Evolutionary conservation across 2,888 invertebrate species (phyloP).

Genomic region (Ormyrus nitidulus): DNA sequence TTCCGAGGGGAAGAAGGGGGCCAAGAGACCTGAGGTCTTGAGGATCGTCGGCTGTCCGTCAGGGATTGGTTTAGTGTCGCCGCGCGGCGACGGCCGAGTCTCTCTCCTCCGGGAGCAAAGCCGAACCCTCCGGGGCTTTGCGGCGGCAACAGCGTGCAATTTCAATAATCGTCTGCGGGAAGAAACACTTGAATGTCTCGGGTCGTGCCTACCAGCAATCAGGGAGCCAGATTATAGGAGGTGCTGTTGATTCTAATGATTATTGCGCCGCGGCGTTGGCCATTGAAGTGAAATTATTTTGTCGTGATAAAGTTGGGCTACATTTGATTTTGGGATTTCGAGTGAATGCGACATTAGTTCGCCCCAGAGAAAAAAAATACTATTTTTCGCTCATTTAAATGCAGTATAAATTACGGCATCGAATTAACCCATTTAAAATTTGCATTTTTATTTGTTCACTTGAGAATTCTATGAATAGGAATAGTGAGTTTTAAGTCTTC

Average conservation of each 20-base stretch:
- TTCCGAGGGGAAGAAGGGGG: not conserved
- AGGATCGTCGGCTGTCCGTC: conserved; percentile 51
- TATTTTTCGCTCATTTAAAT: too few species aligned
- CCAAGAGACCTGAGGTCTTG: not conserved
- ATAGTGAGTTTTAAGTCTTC: not conserved
- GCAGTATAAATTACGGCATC: too few species aligned
- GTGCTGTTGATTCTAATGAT: too few species aligned
- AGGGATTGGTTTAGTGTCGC: conserved; percentile 58
- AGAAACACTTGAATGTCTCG: conserved; percentile 37
- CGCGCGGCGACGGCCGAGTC: conserved; percentile 52
- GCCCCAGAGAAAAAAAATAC: too few species aligned
- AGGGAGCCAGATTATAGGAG: too few species aligned
- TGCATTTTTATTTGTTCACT: not conserved
- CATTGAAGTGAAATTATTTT: too few species aligned
- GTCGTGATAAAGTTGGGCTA: too few species aligned
- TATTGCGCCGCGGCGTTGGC: too few species aligned
- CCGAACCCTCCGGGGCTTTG: conserved; percentile 68
- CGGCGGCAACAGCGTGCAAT: conserved; percentile 65
- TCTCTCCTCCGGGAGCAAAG: conserved; percentile 66
- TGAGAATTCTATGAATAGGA: not conserved
- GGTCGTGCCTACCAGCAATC: too few species aligned
- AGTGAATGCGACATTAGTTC: too few species aligned
- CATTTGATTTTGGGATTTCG: too few species aligned
- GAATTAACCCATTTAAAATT: too few species aligned
- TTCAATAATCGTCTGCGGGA: conserved; percentile 65